Evolutionary conservation across 1,140 invertebrate species (phyloP).

Genomic region (Drosophila sp.): DNA sequence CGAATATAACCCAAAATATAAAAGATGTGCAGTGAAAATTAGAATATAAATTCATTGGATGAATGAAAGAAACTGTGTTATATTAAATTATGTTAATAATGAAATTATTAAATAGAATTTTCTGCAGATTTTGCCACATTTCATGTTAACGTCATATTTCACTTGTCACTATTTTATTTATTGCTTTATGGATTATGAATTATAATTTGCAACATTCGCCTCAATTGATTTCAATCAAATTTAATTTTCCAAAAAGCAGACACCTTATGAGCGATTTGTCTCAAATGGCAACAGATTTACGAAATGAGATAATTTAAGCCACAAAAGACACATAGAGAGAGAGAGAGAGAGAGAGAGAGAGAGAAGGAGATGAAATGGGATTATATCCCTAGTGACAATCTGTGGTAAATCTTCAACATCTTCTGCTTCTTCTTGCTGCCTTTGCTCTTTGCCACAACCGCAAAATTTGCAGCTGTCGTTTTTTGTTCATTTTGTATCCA

Average conservation of each 20-base stretch:
- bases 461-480: slow-evolving; percentile 29
- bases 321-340: neutral
- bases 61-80: no score
- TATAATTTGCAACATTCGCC: slow-evolving; percentile 1
- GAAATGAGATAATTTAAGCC: neutral
- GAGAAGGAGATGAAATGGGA: neutral
- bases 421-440: neutral
- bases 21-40: no score
- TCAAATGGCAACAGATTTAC: neutral
- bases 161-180: no score
- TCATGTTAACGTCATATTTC: no score
- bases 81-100: no score
- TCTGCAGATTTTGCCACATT: no score
- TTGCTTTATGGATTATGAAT: neutral
- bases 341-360: neutral
- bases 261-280: slow-evolving; percentile 10
- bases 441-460: neutral
- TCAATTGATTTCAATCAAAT: slow-evolving; percentile 23
- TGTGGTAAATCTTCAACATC: slow-evolving; percentile 4
- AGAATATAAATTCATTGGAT: no score
- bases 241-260: neutral
- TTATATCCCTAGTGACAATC: neutral
- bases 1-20: no score
- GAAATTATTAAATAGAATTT: no score
- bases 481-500: slow-evolving; percentile 19